phyloP scores from a whole-genome alignment of 1,140 invertebrate genomes.

The Aphaenogaster ashmeadi region DNA sequence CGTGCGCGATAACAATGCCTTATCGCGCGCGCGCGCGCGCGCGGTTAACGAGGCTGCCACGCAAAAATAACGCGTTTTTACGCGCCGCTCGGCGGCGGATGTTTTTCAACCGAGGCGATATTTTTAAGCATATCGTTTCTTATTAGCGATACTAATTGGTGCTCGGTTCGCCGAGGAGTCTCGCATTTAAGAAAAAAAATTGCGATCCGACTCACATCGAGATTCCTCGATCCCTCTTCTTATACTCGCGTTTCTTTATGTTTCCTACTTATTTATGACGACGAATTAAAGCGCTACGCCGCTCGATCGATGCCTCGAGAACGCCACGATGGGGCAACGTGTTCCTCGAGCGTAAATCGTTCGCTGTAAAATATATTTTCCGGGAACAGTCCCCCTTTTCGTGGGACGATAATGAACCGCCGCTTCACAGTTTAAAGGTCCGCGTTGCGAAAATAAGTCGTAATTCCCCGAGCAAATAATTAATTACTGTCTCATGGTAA shows the following conservation, averaged over 20 bases:
- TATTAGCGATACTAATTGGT: conserved; percentile 53
- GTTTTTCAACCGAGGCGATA: conserved; percentile 38
- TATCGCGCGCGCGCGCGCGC: neutral
- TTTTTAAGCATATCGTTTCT: conserved; percentile 40
- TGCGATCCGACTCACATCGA: neutral
- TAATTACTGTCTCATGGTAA: conserved; percentile 39
- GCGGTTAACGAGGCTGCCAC: conserved; percentile 1
- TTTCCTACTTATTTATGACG: neutral
- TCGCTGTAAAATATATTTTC: neutral
- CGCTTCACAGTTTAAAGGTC: conserved; percentile 1
- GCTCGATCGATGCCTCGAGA: neutral
- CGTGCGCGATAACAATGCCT: conserved; percentile 32
- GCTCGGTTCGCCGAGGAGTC: neutral
- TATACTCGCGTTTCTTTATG: neutral
- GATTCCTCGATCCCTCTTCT: neutral
- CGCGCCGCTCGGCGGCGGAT: conserved; percentile 6
- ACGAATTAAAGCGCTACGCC: neutral
- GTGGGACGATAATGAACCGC: neutral
- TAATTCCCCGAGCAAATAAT: conserved; percentile 41
- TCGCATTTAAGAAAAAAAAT: neutral
- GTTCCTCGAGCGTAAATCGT: neutral
- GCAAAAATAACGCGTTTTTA: conserved; percentile 27
- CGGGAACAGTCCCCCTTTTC: neutral
- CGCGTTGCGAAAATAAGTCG: conserved; percentile 46
- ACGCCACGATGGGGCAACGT: neutral